These are phyloP conservation scores for Rhopalosiphum maidis DNA, from an alignment of 1,140 invertebrate genomes.

Conservation along the genomic window DNA sequence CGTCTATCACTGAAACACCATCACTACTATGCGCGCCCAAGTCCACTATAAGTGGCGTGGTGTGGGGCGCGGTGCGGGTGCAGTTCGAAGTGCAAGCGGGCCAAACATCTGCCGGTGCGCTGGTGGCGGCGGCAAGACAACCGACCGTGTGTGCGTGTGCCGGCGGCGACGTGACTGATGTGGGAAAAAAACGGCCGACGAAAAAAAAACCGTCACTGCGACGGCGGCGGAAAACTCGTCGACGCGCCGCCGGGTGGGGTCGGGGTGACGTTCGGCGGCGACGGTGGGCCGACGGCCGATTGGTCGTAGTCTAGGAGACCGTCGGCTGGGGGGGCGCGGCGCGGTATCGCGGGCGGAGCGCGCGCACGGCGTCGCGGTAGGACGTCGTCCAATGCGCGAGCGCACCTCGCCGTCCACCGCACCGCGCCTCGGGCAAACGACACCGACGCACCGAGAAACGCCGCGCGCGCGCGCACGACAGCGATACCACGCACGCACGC, in stretches of 20 bases:
- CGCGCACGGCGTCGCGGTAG: not conserved
- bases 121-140: not conserved
- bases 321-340: no score
- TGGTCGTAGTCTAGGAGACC: slow-evolving; percentile 2
- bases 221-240: not conserved
- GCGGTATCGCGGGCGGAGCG: not conserved
- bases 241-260: no score
- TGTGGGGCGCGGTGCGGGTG: not conserved
- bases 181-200: not conserved
- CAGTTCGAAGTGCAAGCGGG: no score
- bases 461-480: not conserved
- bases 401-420: not conserved
- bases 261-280: not conserved
- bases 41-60: not conserved
- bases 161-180: slow-evolving; percentile 39
- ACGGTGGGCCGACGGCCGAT: not conserved
- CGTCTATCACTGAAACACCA: not conserved
- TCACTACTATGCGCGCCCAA: not conserved
- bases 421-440: not conserved
- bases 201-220: slow-evolving; percentile 6
- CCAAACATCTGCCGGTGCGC: not conserved
- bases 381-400: slow-evolving; percentile 6
- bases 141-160: slow-evolving; percentile 16
- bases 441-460: not conserved
- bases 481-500: not conserved